Base-by-base conservation (phyloP, 2,888 invertebrate species). In the Macroteleia sp. region DNA sequence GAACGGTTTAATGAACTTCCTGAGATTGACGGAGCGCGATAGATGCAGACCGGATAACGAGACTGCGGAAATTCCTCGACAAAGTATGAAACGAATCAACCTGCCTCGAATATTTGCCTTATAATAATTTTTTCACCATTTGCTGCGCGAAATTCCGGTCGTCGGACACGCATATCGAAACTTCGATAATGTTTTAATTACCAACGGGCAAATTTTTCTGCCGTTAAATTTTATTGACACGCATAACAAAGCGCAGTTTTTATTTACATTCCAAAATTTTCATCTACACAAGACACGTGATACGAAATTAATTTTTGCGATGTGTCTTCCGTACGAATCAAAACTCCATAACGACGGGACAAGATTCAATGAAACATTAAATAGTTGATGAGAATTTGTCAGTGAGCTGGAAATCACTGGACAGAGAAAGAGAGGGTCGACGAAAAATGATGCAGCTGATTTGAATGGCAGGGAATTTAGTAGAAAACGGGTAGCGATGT, bases 31-130 rank as follows among this genome's bases (percentile, higher is more conserved):
- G 52, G 28, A 8, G 56, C 56, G 56, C 48, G 41, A 61, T 62
- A 36, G 52, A 41, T 50, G 77, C 66, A 62, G 73, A 67, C 46
- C 50, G 44, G 71, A 57, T 56, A 66, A 73, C 70, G 70, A 78
- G 52, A 44, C 36, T 80, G 79, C 59, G 71, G 73, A 52, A 81
- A 87, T 87, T 88, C 82, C 79, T 81, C 87, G 83, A 86, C 87
- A 86, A 76, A 83, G 80, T 82, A 83, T 79, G 80, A 85, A 86
- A 70, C 57, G 57, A 46, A 73, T 69, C 19, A 36, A 54, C 22
- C 59, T 78, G 74, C 77, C 78, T 70, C 76, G 81, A 84, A 88
- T 90, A 89, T 89, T 89, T 88, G 87, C 86, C 85, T 88, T 89
- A 90, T 88, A 90, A 89, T 88, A 89, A 89, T 87, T 88, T 88